phyloP scores from a whole-genome alignment of 2,888 invertebrate species.

The Amphipyra berbera region DNA sequence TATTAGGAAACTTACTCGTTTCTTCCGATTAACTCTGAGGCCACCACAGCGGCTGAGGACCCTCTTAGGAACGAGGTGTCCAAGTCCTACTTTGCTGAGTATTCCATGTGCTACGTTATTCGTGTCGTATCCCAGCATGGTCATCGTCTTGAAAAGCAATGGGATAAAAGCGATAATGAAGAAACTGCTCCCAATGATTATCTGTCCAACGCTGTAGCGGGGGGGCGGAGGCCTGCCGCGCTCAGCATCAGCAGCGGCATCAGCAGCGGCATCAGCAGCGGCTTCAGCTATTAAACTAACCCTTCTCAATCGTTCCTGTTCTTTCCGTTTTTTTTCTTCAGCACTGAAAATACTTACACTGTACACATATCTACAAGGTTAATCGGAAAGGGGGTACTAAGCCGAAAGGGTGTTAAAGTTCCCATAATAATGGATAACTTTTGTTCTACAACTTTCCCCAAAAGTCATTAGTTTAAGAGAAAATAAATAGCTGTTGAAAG shows the following conservation, averaged over 20 bases:
- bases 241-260: no score
- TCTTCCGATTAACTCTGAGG: conserved; percentile 6
- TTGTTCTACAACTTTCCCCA: no score
- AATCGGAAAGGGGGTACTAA: no score
- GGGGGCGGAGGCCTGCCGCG: conserved; percentile 12
- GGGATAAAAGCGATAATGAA: conserved; percentile 24
- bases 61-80: conserved; percentile 23
- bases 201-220: conserved; percentile 8
- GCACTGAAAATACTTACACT: conserved; percentile 56
- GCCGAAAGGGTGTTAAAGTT: no score
- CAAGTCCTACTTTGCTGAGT: conserved; percentile 46
- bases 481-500: no score
- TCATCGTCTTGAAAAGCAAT: conserved; percentile 27
- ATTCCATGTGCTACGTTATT: conserved; percentile 15
- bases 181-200: conserved; percentile 30
- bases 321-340: conserved; percentile 60
- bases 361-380: not conserved
- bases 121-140: not conserved
- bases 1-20: conserved; percentile 20
- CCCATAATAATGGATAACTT: no score
- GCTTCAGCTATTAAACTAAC: no score
- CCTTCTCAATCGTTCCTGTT: conserved; percentile 21
- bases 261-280: no score
- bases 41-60: not conserved
- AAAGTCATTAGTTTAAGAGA: no score